Evolutionary conservation across 2,888 invertebrate genomes (phyloP), one percentile per base, ranked within the genome.

Genomic region (Dascillus cervinus): DNA sequence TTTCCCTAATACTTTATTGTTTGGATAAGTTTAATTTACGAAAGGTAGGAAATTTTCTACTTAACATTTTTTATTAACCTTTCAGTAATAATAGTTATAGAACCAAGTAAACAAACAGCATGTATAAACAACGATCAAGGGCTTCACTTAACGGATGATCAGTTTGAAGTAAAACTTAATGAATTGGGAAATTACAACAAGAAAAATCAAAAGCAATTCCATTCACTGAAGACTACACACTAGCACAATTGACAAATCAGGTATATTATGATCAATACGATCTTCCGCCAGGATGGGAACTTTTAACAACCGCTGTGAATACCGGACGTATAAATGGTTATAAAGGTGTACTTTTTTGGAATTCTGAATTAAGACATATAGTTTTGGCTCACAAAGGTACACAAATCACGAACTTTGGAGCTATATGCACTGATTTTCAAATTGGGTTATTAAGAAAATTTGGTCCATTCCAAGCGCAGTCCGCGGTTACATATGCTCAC

Each of bases 341-440:
- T 13, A 26, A 25, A 12, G 39, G 39, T 2, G 29, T 14, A 4
- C 32, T 33, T 22, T 36, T 39, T 26, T 36, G 29, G 22, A 39
- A 39, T 33, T 25, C 33, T 13, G 22, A 4, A 22, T 11, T 28
- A 11, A 25, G 27, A 15, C 39, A 39, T 4, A 24, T 39, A 1
- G 36, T 36, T 3, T 15, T 39, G 2, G 39, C 39, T 11, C 36
- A 39, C 11, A 36, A 33, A 26, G 39, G 39, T 20, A 39, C 39
- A 3, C n/a, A 26, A 12, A 2, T 27, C 6, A 10, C 15, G 8
- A 39, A 32, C n/a, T 6, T 13, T 4, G 36, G 39, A 1, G 23
- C 33, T 2, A 5, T 39, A 17, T 5, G 28, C 14, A 3, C 28
- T 3, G 39, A 36, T 24, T 6, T 22, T n/a, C 21, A 22, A 11